Base-by-base conservation (phyloP, 1,140 invertebrate genomes). In the Pentalonia nigronervosa region DNA sequence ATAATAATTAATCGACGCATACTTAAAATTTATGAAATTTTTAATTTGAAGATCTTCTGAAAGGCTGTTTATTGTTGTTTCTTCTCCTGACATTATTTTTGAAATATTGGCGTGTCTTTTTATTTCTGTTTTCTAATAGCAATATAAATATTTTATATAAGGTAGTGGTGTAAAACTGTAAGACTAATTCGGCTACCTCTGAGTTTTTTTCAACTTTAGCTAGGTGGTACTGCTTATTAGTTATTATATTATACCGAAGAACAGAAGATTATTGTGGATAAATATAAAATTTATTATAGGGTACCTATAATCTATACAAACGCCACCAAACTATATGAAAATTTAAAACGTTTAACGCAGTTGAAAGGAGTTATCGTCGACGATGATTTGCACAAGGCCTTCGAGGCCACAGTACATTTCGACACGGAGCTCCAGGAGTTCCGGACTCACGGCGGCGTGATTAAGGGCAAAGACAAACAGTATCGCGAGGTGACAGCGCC, bases 371-470 rank as follows among this genome's bases (percentile, higher is more conserved):
- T 98, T 20, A 97, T 98, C n/a, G 96, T 99, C 0, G 96, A 97
- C 95, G 96, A 98, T 93, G 95, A 97, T 76, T 96, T 98, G 94
- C 95, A 97, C 94, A 96, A 98, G 53, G 95, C 98, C 25, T 96
- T 97, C 94, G 97, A 99, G 95, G 97, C 97, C 21, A 96, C 96
- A 94, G 98, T 99, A 1, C 97, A 97, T 93, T 99, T 98, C 96
- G 98, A 99, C 95, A 97, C 96, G 94, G 98, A 99, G 95, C 95
- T 99, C 25, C 98, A 98, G 45, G 98, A 99, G 96, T 99, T 93
- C 94, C 97, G 97, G 94, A 98, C 98, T 7, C 96, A 97, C 93
- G 97, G 97, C 23, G 98, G 98, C n/a, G 97, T 97, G 25, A 95
- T 97, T 89, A 95, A 96, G 45, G 94, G 96, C 94, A 95, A 95